Evolutionary conservation across 1,140 invertebrate genomes (phyloP).

Genomic region (Rhagoletis pomonella): DNA sequence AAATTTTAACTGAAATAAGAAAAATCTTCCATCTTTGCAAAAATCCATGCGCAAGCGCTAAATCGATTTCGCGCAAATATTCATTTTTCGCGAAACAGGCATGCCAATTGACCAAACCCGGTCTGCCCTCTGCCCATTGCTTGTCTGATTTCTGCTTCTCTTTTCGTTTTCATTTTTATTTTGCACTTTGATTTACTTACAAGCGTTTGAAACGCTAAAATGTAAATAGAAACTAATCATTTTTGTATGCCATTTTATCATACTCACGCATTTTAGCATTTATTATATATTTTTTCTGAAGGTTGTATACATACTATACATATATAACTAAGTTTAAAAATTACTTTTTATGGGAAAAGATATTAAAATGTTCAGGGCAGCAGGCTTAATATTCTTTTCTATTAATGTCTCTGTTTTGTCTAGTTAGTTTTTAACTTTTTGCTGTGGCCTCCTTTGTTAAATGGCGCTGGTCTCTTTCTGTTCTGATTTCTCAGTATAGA

Average conservation of each 20-base stretch:
- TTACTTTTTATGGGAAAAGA: not conserved
- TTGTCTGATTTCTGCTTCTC: too few species aligned
- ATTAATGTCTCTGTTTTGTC: not conserved
- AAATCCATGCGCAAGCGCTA: too few species aligned
- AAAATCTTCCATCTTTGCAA: too few species aligned
- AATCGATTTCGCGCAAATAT: too few species aligned
- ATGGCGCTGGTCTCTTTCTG: not conserved
- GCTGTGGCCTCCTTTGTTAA: not conserved
- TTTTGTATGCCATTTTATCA: not conserved
- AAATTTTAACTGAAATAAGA: too few species aligned
- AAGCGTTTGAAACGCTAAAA: not conserved
- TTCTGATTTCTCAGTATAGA: constrained; percentile 36
- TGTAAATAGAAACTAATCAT: not conserved
- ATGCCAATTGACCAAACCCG: too few species aligned
- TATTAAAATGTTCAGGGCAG: not conserved
- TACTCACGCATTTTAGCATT: too few species aligned
- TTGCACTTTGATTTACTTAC: too few species aligned
- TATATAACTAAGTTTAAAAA: constrained; percentile 2
- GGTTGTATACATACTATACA: not conserved
- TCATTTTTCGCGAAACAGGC: too few species aligned
- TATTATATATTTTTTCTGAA: too few species aligned
- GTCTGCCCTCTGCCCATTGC: too few species aligned
- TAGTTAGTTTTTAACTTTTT: not conserved
- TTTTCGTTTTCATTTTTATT: too few species aligned
- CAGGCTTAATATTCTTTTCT: not conserved